Percentiles rank a stretch among this genome's conserved stretches.
Evolutionary conservation across 2,797 vertebrate genomes (phyloP).

Genomic region (Apodemus agrarius): DNA sequence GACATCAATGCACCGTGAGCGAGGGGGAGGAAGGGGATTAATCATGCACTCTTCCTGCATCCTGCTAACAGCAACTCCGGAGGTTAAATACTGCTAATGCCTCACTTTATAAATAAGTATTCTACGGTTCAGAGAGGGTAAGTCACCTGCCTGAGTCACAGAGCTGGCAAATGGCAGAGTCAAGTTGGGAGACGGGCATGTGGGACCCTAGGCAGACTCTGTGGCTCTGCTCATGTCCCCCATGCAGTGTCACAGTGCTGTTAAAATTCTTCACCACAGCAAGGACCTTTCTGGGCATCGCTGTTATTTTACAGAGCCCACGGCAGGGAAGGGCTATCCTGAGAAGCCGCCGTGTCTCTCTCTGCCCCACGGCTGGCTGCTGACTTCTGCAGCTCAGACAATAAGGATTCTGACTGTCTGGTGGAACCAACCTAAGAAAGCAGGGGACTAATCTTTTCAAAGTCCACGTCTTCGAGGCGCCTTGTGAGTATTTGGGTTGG

Average conservation of each 20-base stretch:
- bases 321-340: constrained; percentile 59
- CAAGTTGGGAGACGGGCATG: neutral
- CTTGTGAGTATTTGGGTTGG: constrained; percentile 92
- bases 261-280: neutral
- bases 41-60: neutral
- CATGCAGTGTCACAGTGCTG: neutral
- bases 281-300: neutral
- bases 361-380: constrained; percentile 55
- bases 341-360: neutral
- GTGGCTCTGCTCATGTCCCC: neutral
- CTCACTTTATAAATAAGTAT: neutral
- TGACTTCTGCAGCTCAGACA: constrained; percentile 88
- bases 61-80: neutral
- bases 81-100: neutral
- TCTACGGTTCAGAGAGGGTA: neutral
- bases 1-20: neutral
- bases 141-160: neutral
- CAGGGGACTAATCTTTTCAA: constrained; percentile 90
- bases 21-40: neutral
- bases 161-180: neutral
- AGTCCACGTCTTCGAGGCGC: constrained; percentile 91
- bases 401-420: constrained; percentile 90
- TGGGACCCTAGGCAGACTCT: neutral
- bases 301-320: constrained; percentile 16
- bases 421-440: constrained; percentile 91